phyloP scores from a whole-genome alignment of 2,888 invertebrate species.

The Ditylenchus weischeri region DNA sequence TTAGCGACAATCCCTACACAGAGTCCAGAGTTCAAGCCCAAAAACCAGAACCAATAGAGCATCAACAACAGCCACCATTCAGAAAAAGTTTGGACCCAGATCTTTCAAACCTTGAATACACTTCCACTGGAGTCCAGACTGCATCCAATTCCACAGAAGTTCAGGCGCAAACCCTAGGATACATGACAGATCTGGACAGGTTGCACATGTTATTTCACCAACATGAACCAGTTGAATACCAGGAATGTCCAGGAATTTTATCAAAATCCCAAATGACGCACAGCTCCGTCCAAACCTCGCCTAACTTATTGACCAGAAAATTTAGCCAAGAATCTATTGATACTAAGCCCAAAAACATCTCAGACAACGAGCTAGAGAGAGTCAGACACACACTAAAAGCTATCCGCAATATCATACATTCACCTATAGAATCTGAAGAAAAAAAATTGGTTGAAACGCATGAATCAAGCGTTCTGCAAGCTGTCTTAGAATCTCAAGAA shows the following conservation, averaged over 20 bases:
- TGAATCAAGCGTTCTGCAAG: not conserved
- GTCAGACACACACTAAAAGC: not conserved
- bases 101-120: no score
- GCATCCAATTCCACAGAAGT: not conserved
- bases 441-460: not conserved
- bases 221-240: not conserved
- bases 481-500: not conserved
- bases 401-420: not conserved
- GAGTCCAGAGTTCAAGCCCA: no score
- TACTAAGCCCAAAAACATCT: not conserved
- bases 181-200: not conserved
- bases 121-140: no score
- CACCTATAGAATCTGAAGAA: not conserved
- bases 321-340: no score
- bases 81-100: no score
- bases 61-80: no score
- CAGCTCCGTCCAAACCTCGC: not conserved
- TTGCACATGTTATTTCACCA: not conserved
- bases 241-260: not conserved
- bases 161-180: not conserved
- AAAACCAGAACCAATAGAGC: no score
- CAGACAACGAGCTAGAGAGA: conserved; percentile 1
- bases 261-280: not conserved
- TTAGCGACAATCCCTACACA: no score
- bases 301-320: not conserved